Evolutionary conservation across 2,888 invertebrate genomes (phyloP).

Genomic region (Rhaphigaster nebulosa): DNA sequence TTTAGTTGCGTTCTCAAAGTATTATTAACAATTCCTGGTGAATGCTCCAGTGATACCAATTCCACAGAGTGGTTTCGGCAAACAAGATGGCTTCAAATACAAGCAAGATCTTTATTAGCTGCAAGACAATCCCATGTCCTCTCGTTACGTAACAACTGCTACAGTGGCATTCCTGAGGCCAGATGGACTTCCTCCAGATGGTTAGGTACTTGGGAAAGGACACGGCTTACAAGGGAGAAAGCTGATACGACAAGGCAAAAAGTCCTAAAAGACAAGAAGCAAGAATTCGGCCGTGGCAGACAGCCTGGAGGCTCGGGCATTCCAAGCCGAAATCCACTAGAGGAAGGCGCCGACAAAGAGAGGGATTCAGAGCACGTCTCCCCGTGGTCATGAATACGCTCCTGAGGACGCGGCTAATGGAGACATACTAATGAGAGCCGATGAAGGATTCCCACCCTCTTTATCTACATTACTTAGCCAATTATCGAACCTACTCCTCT

Average conservation of each 20-base stretch:
- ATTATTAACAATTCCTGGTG: not conserved
- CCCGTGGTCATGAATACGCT: slow-evolving; percentile 30
- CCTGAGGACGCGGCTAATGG: slow-evolving; percentile 20
- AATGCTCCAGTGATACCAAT: too few relatives aligned
- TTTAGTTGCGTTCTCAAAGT: too few relatives aligned
- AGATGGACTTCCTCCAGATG: slow-evolving; percentile 1
- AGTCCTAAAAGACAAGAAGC: slow-evolving; percentile 29
- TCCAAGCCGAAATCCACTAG: slow-evolving; percentile 7
- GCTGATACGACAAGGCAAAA: slow-evolving; percentile 48
- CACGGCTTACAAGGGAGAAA: slow-evolving; percentile 47
- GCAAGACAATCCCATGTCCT: not conserved
- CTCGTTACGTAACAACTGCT: not conserved
- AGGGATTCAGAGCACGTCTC: not conserved
- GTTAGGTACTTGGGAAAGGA: slow-evolving; percentile 1
- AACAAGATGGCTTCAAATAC: not conserved
- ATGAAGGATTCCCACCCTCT: slow-evolving; percentile 54
- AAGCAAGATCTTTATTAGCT: not conserved
- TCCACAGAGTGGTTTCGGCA: not conserved
- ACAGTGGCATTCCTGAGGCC: slow-evolving; percentile 28
- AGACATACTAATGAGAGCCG: slow-evolving; percentile 52
- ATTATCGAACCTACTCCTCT: slow-evolving; percentile 39
- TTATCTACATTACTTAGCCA: slow-evolving; percentile 37
- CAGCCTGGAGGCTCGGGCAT: slow-evolving; percentile 48
- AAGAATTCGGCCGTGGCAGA: slow-evolving; percentile 50
- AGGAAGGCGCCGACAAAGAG: slow-evolving; percentile 37